These are phyloP conservation scores for Acleris holmiana DNA, from an alignment of 2,888 invertebrate genomes.

Conservation along the genomic window DNA sequence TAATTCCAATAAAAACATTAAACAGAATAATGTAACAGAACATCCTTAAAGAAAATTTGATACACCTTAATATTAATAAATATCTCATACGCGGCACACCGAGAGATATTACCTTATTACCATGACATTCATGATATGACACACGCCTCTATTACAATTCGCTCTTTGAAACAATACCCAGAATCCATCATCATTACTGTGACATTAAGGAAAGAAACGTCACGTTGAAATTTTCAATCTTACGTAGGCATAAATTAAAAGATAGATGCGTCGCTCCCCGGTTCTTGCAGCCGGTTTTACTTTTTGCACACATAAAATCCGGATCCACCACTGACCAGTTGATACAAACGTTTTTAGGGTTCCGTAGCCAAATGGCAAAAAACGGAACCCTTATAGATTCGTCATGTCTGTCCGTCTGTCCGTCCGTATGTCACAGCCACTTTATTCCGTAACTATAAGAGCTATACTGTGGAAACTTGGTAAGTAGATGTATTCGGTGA, in stretches of 20 bases:
- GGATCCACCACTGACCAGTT: too few relatives aligned
- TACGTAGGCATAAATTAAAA: slow-evolving; percentile 2
- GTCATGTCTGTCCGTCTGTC: too few relatives aligned
- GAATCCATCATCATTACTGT: slow-evolving; percentile 31
- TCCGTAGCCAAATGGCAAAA: too few relatives aligned
- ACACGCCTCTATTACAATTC: slow-evolving; percentile 22
- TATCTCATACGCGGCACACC: background rate
- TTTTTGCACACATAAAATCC: background rate
- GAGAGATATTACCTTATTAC: slow-evolving; percentile 23
- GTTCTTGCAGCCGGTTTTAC: background rate
- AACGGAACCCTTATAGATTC: too few relatives aligned
- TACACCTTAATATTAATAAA: background rate
- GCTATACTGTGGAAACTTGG: too few relatives aligned
- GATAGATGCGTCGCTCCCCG: slow-evolving; percentile 12
- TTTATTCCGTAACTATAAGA: too few relatives aligned
- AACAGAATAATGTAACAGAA: background rate
- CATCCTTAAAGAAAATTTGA: background rate
- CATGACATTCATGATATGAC: slow-evolving; percentile 11
- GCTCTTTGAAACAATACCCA: slow-evolving; percentile 28
- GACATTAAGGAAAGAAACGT: slow-evolving; percentile 22
- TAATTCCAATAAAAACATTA: too few relatives aligned
- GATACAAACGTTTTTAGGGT: too few relatives aligned
- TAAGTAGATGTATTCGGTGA: too few relatives aligned
- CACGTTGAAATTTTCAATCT: slow-evolving; percentile 28
- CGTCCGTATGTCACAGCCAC: too few relatives aligned